Conservation (phyloP, 1,140 invertebrate genomes). For the Euglossa dilemma region DNA sequence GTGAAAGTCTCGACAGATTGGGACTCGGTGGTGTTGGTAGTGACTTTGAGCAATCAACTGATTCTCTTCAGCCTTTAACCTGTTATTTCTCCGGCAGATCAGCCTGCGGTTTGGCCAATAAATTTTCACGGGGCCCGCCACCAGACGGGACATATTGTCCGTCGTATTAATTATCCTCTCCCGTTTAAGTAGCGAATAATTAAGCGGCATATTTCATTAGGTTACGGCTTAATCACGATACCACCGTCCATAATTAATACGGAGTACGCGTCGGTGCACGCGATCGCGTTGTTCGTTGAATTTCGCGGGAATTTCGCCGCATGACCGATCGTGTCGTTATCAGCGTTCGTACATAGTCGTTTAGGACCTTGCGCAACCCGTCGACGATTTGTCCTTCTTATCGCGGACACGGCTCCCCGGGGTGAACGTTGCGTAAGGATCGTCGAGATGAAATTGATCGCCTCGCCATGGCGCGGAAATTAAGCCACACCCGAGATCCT, state of each 20-base stretch:
- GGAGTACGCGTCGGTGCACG: constrained; percentile 38
- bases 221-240: constrained; percentile 68
- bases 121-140: constrained; percentile 37
- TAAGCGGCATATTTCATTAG: constrained; percentile 74
- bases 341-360: background rate
- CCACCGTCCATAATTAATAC: constrained; percentile 71
- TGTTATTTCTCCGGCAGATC: background rate
- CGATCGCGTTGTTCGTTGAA: background rate
- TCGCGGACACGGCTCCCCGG: background rate
- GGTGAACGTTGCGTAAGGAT: constrained; percentile 23
- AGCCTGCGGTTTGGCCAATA: background rate
- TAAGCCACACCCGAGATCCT: background rate
- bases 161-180: constrained; percentile 66
- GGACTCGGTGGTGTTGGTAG: too few species aligned
- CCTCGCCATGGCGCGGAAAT: background rate
- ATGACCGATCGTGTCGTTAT: background rate
- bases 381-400: constrained; percentile 20
- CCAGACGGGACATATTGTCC: constrained; percentile 34
- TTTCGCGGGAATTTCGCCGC: background rate
- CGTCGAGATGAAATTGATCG: constrained; percentile 17
- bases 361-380: background rate
- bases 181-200: constrained; percentile 74
- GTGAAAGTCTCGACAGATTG: too few species aligned
- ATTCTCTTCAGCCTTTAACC: background rate
- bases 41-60: background rate